Evolutionary conservation across 2,888 invertebrate genomes (phyloP).

Genomic region (Lysandra coridon): DNA sequence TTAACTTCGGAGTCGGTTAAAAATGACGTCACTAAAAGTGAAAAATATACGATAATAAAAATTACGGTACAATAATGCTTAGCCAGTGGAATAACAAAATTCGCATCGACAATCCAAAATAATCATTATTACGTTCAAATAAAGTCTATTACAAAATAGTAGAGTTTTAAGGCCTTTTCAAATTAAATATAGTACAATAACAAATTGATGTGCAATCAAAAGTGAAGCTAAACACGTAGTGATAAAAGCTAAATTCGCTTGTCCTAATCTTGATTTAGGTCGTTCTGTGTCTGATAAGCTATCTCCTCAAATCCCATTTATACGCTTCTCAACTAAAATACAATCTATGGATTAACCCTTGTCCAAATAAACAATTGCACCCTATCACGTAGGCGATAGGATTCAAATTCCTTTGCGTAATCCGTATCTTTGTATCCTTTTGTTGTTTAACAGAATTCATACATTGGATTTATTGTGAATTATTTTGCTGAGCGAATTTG

Average conservation of each 20-base stretch:
- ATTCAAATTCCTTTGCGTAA: background rate
- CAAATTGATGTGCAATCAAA: background rate
- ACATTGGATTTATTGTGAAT: slow-evolving; percentile 4
- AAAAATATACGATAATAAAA: slow-evolving; percentile 25
- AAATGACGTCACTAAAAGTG: slow-evolving; percentile 18
- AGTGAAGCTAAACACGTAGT: background rate
- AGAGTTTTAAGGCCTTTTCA: background rate
- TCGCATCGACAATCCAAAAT: background rate
- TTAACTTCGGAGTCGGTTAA: slow-evolving; percentile 11
- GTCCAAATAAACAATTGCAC: slow-evolving; percentile 4
- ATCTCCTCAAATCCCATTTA: slow-evolving; percentile 41
- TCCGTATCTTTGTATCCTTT: slow-evolving; percentile 1
- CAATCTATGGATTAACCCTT: slow-evolving; percentile 13
- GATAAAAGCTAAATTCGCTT: background rate
- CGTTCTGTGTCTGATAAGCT: slow-evolving; percentile 3
- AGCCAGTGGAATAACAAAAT: slow-evolving; percentile 7
- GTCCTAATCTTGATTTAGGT: background rate
- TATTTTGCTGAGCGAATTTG: background rate
- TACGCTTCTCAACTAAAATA: slow-evolving; percentile 34
- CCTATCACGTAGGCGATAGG: background rate
- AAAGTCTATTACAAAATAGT: background rate
- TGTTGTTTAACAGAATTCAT: slow-evolving; percentile 1
- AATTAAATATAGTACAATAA: background rate
- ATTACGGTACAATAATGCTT: slow-evolving; percentile 6
- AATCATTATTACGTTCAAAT: background rate